These are phyloP conservation scores for Doryteuthis pealeii DNA, from an alignment of 1,140 invertebrate genomes.

Conservation along the genomic window DNA sequence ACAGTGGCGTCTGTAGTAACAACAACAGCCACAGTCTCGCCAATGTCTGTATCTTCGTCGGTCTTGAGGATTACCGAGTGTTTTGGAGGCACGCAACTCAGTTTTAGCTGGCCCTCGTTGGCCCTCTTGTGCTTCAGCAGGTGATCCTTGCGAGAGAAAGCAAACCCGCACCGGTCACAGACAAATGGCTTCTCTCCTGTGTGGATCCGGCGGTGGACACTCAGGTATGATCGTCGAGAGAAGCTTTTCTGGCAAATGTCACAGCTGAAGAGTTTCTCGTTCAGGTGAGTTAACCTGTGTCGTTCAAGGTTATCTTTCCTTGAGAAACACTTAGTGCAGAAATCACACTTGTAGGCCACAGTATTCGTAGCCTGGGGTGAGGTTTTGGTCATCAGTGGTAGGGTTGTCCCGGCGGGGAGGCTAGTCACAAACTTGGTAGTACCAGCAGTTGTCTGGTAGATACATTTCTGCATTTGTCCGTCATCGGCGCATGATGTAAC, in stretches of 20 bases:
- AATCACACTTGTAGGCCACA: neutral
- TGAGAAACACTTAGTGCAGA: constrained; percentile 27
- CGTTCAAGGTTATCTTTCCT: constrained; percentile 19
- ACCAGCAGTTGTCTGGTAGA: neutral
- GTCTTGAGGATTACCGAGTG: neutral
- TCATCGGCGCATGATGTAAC: neutral
- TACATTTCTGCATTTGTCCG: neutral
- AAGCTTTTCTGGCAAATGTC: constrained; percentile 69
- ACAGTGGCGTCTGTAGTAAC: neutral
- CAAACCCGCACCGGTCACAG: constrained; percentile 66
- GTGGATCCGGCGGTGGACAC: constrained; percentile 76
- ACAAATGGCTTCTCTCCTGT: constrained; percentile 22
- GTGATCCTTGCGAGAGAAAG: constrained; percentile 15
- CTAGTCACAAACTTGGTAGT: neutral
- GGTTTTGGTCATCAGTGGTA: too few species aligned
- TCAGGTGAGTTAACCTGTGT: constrained; percentile 95
- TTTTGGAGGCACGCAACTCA: neutral
- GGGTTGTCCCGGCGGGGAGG: neutral
- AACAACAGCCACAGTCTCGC: neutral
- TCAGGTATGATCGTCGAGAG: constrained; percentile 68
- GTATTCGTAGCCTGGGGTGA: too few species aligned
- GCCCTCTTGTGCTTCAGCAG: constrained; percentile 13
- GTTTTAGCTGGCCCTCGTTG: neutral
- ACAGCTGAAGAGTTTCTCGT: constrained; percentile 81
- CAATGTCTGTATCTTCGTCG: neutral